Evolutionary conservation across 2,113 vertebrate genomes (phyloP), one percentile per base, ranked within the genome.

Genomic region (Mirounga angustirostris): DNA sequence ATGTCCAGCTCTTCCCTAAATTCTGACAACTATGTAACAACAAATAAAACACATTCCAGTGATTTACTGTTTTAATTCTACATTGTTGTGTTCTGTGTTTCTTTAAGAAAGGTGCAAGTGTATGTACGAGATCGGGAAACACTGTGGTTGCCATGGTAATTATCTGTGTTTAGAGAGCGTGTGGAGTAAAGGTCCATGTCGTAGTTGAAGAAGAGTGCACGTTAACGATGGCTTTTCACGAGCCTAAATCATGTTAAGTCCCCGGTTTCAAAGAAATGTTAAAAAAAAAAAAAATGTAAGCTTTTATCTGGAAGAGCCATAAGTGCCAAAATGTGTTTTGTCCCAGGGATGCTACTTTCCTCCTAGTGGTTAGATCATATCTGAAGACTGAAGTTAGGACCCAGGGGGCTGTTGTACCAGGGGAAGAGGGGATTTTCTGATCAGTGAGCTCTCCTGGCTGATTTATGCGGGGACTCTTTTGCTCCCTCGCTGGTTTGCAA

Each of bases 81-180:
- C 97, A 83, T 91, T 95, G 98, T 96, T 98, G 92, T 97, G 98
- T 61, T 98, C 98, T 99, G 98, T 98, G 98, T 98, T 99, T 99
- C 99, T 99, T 99, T 99, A 99, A 99, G 99, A 98, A 99, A 99
- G 99, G 98, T 99, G 98, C 96, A 92, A 99, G 98, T 97, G 91
- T 98, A 96, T 91, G 97, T 97, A 86, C 97, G 98, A 97, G 95
- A 98, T 97, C 97, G 59, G 98, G 98, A 98, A 99, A 98, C 97
- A 96, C 97, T 97, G 98, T 63, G 97, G 99, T 99, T 99, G 83
- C 98, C 98, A 99, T 99, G 98, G 99, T 46, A 97, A 99, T 99
- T 99, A 99, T 99, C 99, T 99, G 97, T 99, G 98, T 99, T 99
- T 99, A 99, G 98, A 99, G 98, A 99, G 98, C 52, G 19, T 97